phyloP scores from a whole-genome alignment of 2,113 vertebrate species.

The Electrona antarctica region DNA sequence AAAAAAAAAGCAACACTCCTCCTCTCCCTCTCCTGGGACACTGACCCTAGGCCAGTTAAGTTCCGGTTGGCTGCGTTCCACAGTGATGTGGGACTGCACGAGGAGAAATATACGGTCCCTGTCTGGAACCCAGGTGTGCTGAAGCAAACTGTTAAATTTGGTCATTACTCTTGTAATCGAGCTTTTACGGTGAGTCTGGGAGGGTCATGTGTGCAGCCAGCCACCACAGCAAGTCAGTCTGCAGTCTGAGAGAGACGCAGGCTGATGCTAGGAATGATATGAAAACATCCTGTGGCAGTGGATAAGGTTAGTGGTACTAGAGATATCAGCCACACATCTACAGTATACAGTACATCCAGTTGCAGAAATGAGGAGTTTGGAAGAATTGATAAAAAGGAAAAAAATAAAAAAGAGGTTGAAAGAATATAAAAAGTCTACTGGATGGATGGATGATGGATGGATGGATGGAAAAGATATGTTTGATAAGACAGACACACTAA shows the following conservation, averaged over 20 bases:
- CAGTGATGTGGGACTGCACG: conserved; percentile 63
- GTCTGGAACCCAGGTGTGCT: conserved; percentile 74
- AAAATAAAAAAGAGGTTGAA: background rate
- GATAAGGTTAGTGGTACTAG: conserved; percentile 15
- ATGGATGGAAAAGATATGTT: background rate
- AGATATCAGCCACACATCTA: conserved; percentile 22
- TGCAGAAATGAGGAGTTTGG: conserved; percentile 18
- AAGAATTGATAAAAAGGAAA: background rate
- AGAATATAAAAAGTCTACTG: background rate
- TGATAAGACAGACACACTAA: background rate
- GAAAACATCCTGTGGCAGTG: conserved; percentile 45
- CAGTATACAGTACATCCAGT: background rate
- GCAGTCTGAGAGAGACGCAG: conserved; percentile 48
- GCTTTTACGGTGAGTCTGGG: conserved; percentile 64
- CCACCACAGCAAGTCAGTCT: conserved; percentile 54
- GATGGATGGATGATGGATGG: background rate
- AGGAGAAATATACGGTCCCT: conserved; percentile 70
- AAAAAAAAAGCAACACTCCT: conserved; percentile 24
- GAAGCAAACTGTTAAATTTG: conserved; percentile 76
- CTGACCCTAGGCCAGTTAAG: conserved; percentile 64
- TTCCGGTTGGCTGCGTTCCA: conserved; percentile 57
- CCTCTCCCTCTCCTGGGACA: conserved; percentile 51
- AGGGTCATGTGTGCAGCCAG: conserved; percentile 57
- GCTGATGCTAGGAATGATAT: conserved; percentile 39
- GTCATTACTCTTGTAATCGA: conserved; percentile 76